Evolutionary conservation across 2,888 invertebrate species (phyloP).

Genomic region (Anarsia innoxiella): DNA sequence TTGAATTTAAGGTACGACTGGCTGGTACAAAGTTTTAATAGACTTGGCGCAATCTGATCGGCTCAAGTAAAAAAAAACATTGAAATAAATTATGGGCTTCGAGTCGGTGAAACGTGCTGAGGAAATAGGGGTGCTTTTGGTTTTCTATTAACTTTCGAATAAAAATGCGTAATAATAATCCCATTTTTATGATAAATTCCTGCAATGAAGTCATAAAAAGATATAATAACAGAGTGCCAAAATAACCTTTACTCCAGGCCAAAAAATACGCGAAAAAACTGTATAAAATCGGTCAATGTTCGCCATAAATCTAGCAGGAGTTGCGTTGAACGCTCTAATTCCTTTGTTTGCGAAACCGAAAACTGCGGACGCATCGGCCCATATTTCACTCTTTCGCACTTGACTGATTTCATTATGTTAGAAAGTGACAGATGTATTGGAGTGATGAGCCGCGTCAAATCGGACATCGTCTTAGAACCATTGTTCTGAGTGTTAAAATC

Average conservation of each 20-base stretch:
- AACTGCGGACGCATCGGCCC: slow-evolving; percentile 53
- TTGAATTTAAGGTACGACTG: slow-evolving; percentile 69
- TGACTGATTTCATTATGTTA: slow-evolving; percentile 48
- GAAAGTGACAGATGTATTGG: slow-evolving; percentile 57
- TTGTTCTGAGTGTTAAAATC: slow-evolving; percentile 8
- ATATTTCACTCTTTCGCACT: slow-evolving; percentile 62
- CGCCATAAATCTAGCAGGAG: slow-evolving; percentile 56
- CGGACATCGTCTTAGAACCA: slow-evolving; percentile 10
- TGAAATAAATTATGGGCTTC: slow-evolving; percentile 40
- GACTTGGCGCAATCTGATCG: slow-evolving; percentile 64
- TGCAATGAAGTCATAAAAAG: no score
- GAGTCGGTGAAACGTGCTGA: slow-evolving; percentile 14
- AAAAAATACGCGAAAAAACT: slow-evolving; percentile 28
- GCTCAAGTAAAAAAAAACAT: slow-evolving; percentile 41
- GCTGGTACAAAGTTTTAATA: slow-evolving; percentile 68
- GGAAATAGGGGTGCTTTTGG: no score
- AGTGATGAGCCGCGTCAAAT: slow-evolving; percentile 10
- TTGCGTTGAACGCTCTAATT: slow-evolving; percentile 60
- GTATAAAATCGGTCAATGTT: slow-evolving; percentile 55
- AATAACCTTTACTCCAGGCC: neutral
- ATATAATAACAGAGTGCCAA: no score
- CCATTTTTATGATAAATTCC: no score
- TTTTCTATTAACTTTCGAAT: no score
- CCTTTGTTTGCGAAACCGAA: slow-evolving; percentile 69
- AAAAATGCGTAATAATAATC: no score